Evolutionary conservation across 2,113 vertebrate genomes (phyloP).

Genomic region (Callospermophilus lateralis): DNA sequence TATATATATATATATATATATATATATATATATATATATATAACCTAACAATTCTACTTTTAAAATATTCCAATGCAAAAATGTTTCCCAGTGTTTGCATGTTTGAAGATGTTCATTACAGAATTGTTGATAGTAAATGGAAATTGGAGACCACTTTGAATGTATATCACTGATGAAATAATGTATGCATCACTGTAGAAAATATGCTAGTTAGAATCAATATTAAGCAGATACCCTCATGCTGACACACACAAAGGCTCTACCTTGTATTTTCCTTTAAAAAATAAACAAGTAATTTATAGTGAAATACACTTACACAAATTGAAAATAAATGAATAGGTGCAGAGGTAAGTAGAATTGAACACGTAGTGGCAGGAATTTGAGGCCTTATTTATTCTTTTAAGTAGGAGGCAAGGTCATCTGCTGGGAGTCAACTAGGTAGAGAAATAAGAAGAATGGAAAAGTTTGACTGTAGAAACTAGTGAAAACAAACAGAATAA

Average conservation of each 20-base stretch:
- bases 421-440: neutral
- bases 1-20: neutral
- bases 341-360: neutral
- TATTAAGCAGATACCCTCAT: neutral
- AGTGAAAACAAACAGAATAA: constrained; percentile 68
- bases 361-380: neutral
- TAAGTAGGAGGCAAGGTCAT: neutral
- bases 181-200: neutral
- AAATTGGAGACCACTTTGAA: neutral
- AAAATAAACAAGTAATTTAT: neutral
- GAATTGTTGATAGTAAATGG: neutral
- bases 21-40: too few species aligned
- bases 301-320: neutral
- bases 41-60: neutral
- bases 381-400: neutral
- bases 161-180: neutral
- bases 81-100: neutral
- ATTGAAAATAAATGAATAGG: neutral
- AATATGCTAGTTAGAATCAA: neutral
- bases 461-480: constrained; percentile 50
- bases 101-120: neutral
- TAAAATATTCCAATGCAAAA: neutral
- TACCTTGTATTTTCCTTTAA: neutral
- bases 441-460: constrained; percentile 6
- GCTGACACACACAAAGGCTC: rapidly evolving